Evolutionary conservation across 1,140 invertebrate genomes (phyloP).

Genomic region (Rhynchophorus ferrugineus): DNA sequence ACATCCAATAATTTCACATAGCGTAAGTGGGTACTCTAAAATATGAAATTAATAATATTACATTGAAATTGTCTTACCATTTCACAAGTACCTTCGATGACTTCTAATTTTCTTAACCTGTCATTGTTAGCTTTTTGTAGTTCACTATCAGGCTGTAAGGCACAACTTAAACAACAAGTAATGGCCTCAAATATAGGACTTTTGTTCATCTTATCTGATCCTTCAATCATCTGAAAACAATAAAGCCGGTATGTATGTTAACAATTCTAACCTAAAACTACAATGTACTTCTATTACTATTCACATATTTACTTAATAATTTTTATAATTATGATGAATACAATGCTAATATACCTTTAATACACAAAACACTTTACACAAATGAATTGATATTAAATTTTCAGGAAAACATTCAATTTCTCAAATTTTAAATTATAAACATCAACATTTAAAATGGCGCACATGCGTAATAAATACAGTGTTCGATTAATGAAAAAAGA

Average conservation of each 20-base stretch:
- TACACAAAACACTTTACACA: no score
- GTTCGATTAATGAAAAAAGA: no score
- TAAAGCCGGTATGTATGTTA: background rate
- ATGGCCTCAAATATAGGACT: slow-evolving; percentile 9
- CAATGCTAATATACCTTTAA: no score
- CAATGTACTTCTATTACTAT: no score
- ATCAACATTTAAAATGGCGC: no score
- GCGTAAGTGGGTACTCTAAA: slow-evolving; percentile 17
- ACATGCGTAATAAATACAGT: no score
- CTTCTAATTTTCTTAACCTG: slow-evolving; percentile 5
- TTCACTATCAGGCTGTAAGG: slow-evolving; percentile 4
- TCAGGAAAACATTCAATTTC: no score
- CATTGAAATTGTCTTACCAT: background rate
- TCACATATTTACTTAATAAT: no score
- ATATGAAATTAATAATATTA: background rate
- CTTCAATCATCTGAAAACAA: background rate
- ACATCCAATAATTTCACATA: slow-evolving; percentile 9
- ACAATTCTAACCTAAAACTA: no score
- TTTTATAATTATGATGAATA: no score
- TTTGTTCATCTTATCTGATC: background rate
- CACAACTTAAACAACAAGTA: slow-evolving; percentile 12
- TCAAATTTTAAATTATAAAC: no score
- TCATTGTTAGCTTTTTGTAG: slow-evolving; percentile 6
- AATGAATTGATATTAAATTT: no score
- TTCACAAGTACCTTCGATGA: slow-evolving; percentile 11